phyloP scores from a whole-genome alignment of 2,888 invertebrate species.

The Minunthozetes semirufus region DNA sequence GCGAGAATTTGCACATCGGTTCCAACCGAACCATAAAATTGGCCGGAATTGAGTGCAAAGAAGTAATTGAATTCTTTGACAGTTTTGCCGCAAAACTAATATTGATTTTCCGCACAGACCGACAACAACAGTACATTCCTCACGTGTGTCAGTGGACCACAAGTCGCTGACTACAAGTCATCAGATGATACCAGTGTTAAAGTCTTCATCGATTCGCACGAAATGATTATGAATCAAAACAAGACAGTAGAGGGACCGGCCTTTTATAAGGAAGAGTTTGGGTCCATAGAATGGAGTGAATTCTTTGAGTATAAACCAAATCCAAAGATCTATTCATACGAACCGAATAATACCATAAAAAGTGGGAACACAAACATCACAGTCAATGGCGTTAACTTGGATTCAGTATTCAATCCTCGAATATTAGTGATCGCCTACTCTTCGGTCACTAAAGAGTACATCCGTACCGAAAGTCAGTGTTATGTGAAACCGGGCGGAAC shows the following conservation, averaged over 20 bases:
- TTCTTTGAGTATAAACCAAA: not conserved
- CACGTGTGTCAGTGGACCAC: not conserved
- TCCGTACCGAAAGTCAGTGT: not conserved
- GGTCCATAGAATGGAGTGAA: slow-evolving; percentile 4
- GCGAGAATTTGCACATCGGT: slow-evolving; percentile 45
- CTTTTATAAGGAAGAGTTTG: not conserved
- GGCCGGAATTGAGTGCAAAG: slow-evolving; percentile 21
- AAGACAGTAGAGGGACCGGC: not conserved
- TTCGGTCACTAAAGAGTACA: not conserved
- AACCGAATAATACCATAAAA: slow-evolving; percentile 31
- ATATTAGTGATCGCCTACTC: not conserved
- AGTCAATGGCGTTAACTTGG: slow-evolving; percentile 46
- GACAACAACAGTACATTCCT: slow-evolving; percentile 7
- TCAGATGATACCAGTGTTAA: slow-evolving; percentile 14
- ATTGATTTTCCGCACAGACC: not conserved
- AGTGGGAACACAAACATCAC: slow-evolving; percentile 47
- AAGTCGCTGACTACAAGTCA: not conserved
- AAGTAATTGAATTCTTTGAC: not conserved
- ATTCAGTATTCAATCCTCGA: slow-evolving; percentile 46
- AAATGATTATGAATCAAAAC: slow-evolving; percentile 9
- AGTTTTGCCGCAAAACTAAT: not conserved
- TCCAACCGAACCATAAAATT: slow-evolving; percentile 12
- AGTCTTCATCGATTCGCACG: not conserved
- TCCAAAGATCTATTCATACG: not conserved
- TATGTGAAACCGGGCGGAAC: slow-evolving; percentile 41